Evolutionary conservation across 2,797 vertebrate genomes (phyloP), one percentile per base, ranked within the genome.

Genomic region (Hoplostethus mediterraneus): DNA sequence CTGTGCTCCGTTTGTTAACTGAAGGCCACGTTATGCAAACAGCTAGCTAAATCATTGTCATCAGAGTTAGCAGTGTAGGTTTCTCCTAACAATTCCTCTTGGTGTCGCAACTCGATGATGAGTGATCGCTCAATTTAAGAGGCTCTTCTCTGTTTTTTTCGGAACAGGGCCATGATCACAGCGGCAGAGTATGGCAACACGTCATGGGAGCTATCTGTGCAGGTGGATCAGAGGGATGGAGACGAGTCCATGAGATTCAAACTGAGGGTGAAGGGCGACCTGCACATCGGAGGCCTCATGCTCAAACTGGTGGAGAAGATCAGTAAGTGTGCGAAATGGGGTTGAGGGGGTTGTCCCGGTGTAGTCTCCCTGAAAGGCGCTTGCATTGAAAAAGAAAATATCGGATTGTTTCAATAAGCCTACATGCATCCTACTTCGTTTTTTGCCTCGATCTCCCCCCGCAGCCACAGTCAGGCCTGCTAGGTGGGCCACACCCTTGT

Each of bases 251-350:
- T 93, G 84, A 92, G 88, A 16, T 75, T 95, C 64, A 91, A 69
- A 0, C 86, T 98, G 68, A 92, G 79, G 66, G 97, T 99, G 75
- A 95, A 96, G 0, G 98, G 98, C 56, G 96, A 97, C 82, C 94
- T 98, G 79, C 98, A 99, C 67, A 73, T 99, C 3, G 98, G 98
- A 65, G 98, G 98, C 71, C 92, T 99, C 84, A 99, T 99, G 97
- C 96, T 99, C 40, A 97, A 95, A 85, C 90, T 99, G 84, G 98
- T 98, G 86, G 98, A 99, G 84, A 74, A 95, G 91, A 98, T 98
- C 81, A 90, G 98, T 99, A 94, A 96, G 98, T 97, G 30, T 44
- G 11, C 38, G 28, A 10, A 3, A 7, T n/a, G 2, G 3, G 30
- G n/a, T n/a, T 52, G 1, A 30, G 61, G 55, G 55, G 36, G 10